These are phyloP conservation scores for Cathartes aura DNA, from an alignment of 2,113 vertebrate genomes.

Conservation along the genomic window DNA sequence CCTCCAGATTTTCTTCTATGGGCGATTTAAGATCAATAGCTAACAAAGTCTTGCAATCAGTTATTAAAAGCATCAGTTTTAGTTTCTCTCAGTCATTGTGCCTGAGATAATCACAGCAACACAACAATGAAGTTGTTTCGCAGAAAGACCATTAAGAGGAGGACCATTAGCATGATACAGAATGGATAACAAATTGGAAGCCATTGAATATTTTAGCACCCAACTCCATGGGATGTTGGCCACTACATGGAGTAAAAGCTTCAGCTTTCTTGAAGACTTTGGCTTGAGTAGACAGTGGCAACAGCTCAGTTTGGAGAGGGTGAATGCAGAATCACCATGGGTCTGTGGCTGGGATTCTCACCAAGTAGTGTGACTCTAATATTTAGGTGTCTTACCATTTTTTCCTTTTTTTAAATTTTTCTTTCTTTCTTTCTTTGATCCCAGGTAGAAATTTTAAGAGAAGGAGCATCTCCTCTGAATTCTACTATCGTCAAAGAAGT, in stretches of 20 bases:
- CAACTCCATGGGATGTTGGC: background rate
- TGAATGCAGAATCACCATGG: background rate
- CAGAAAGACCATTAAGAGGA: background rate
- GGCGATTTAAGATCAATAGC: background rate
- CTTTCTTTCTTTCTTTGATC: background rate
- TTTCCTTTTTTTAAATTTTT: background rate
- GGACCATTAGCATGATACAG: background rate
- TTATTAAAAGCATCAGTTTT: background rate
- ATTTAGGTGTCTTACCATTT: background rate
- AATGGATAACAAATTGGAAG: background rate
- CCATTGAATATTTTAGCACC: background rate
- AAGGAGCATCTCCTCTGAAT: background rate
- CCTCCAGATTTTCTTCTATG: background rate
- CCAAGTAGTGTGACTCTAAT: background rate
- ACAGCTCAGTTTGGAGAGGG: background rate
- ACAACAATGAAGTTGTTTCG: background rate
- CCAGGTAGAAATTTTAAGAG: background rate
- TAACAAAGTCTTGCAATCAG: background rate
- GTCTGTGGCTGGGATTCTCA: background rate
- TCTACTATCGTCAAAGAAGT: background rate
- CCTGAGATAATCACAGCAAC: background rate
- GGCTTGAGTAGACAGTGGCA: background rate
- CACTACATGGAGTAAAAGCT: background rate
- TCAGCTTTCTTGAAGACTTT: background rate
- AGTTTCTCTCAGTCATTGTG: background rate